A percentile compares a stretch with the other conserved stretches of the same genome.
Conservation (phyloP, 2,113 vertebrate genomes). For the Notarius lentiginosus region DNA sequence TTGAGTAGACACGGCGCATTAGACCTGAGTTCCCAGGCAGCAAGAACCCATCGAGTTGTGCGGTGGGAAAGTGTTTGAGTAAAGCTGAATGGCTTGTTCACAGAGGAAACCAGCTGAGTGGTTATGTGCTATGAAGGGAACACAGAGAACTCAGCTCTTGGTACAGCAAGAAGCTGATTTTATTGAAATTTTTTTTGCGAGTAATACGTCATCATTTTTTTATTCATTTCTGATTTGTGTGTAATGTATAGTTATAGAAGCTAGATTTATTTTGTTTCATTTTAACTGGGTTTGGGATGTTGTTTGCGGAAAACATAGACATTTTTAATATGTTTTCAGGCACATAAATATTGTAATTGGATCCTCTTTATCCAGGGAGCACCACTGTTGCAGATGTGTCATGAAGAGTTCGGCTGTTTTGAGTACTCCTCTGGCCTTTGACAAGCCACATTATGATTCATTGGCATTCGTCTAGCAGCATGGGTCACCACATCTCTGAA, state of each 20-base stretch:
- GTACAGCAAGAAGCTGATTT: conserved; percentile 15
- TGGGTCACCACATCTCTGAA: conserved; percentile 35
- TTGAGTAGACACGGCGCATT: conserved; percentile 52
- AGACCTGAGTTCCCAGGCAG: conserved; percentile 57
- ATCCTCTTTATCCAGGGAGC: not conserved
- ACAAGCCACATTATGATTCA: conserved; percentile 31
- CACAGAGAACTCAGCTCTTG: conserved; percentile 26
- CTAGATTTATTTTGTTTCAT: conserved; percentile 9
- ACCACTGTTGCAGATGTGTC: not conserved
- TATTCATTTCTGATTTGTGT: conserved; percentile 7
- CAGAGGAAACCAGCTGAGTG: conserved; percentile 55
- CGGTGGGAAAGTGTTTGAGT: conserved; percentile 63
- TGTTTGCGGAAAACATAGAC: not conserved
- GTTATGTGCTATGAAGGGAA: conserved; percentile 33
- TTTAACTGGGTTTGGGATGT: not conserved
- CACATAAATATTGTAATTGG: not conserved
- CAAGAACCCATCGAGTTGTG: conserved; percentile 35
- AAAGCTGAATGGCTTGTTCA: conserved; percentile 54
- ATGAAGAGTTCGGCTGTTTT: not conserved
- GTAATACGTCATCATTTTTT: not conserved
- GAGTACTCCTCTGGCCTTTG: not conserved
- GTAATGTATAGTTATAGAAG: not conserved
- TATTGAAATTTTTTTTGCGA: conserved; percentile 20
- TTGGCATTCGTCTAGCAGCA: not conserved
- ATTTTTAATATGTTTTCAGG: not conserved